phyloP scores from a whole-genome alignment of 2,113 vertebrate species.

The Nyctereutes procyonoides region DNA sequence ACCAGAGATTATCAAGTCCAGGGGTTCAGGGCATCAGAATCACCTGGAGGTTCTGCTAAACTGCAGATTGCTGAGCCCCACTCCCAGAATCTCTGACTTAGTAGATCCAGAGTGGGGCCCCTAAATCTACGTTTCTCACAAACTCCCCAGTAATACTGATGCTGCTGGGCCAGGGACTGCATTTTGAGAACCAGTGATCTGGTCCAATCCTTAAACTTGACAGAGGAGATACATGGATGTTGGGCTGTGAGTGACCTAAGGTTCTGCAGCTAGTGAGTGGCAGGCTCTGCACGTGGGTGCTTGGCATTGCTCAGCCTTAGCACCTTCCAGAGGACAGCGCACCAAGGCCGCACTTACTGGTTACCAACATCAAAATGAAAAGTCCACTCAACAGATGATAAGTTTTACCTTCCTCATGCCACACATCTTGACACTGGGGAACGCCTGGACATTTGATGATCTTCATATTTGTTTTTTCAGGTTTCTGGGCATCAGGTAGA shows the following conservation, averaged over 20 bases:
- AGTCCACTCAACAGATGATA: not conserved
- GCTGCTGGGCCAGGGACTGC: not conserved
- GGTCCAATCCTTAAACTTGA: not conserved
- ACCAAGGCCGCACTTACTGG: not conserved
- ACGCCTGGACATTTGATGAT: not conserved
- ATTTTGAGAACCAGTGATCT: not conserved
- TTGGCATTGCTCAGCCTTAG: not conserved
- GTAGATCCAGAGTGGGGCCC: not conserved
- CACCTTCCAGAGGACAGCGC: not conserved
- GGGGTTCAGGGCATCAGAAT: not conserved
- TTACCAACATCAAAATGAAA: not conserved
- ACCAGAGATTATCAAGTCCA: not conserved
- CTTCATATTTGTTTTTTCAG: conserved; percentile 6
- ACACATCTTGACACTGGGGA: not conserved
- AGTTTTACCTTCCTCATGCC: not conserved
- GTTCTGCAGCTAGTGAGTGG: not conserved
- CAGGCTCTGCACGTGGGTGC: not conserved
- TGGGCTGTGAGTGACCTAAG: not conserved
- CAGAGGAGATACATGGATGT: not conserved
- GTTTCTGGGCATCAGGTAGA: not conserved
- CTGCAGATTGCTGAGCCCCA: not conserved
- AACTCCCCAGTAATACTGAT: not conserved
- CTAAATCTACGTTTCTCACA: not conserved
- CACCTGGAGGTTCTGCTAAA: not conserved
- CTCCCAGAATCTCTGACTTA: not conserved